Percentiles rank a stretch among this genome's conserved stretches.
Evolutionary conservation across 2,888 invertebrate species (phyloP).

Genomic region (Antheraea assamensis): DNA sequence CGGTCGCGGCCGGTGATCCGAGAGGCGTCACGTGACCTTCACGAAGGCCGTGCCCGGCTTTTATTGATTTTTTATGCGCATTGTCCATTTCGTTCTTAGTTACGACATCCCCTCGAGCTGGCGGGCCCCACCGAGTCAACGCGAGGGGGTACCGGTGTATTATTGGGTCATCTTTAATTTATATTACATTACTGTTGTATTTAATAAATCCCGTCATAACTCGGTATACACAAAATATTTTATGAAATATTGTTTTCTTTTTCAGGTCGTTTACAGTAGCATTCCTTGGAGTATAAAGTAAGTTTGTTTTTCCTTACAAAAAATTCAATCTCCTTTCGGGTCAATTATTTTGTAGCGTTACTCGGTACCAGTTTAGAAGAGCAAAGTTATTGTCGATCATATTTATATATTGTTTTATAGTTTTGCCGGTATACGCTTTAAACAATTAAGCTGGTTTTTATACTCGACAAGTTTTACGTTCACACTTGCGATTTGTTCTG

Average conservation of each 20-base stretch:
- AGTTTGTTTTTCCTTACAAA: constrained; percentile 31
- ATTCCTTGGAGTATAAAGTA: constrained; percentile 42
- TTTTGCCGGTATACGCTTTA: constrained; percentile 12
- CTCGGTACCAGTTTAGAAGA: not conserved
- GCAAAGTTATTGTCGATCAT: not conserved
- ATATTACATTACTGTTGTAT: not conserved
- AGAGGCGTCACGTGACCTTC: constrained; percentile 67
- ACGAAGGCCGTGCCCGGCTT: constrained; percentile 75
- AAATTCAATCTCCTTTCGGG: not conserved
- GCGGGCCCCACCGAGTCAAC: not conserved
- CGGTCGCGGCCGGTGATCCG: constrained; percentile 43
- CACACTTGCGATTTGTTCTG: constrained; percentile 3
- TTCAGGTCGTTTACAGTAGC: constrained; percentile 43
- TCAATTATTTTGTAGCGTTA: not conserved
- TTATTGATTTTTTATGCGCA: constrained; percentile 81
- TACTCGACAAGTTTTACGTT: constrained; percentile 14
- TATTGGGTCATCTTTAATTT: not conserved
- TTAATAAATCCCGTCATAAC: no score
- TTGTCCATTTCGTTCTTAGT: constrained; percentile 71
- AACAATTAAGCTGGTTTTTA: constrained; percentile 22
- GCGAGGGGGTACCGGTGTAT: not conserved
- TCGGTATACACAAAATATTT: not conserved
- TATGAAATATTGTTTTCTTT: constrained; percentile 16
- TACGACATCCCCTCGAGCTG: constrained; percentile 44
- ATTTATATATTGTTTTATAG: not conserved